Evolutionary conservation across 2,113 vertebrate species (phyloP), one percentile per base, ranked within the genome.

Genomic region (Cephalopholis sonnerati): DNA sequence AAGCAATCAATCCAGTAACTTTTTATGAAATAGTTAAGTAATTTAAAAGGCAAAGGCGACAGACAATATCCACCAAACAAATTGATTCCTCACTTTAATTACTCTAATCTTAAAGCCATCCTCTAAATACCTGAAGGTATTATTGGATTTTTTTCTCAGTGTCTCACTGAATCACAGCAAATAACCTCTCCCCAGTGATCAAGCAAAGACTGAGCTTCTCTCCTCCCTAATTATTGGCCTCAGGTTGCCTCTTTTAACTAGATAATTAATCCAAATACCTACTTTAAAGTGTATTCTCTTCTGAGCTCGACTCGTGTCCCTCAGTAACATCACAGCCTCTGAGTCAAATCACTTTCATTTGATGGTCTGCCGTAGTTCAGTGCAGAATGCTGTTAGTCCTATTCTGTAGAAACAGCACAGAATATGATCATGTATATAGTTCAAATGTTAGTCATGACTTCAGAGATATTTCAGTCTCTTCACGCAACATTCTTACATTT

Each of bases 181-280:
- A 79, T 53, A 29, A 39, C 10, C 13, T 39, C 64, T 18, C 22
- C 22, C 4, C 44, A 62, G 12, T 75, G 50, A 44, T 54, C 46
- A 13, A 20, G 5, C 29, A 27, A 24, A 62, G 46, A 51, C 17
- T 24, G 12, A 67, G 41, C 72, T 32, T 46, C 25, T 27, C 53
- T 81, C 8, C 32, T 44, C 54, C 18, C 5, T 46, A 51, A 25
- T 61, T 69, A 32, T 41, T 29, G 17, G 18, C 50, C 10, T 59
- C 24, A 22, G 39, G 70, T 48, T 27, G 55, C 17, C 10, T 57
- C 71, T n/a, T 71, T 76, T 22, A 65, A 65, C 50, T 11, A 27
- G n/a, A 55, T 54, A 25, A 62, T 16, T 7, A 24, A 51, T 74
- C 20, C 27, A 63, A 25, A 17, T 20, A 12, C 9, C 2, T 12